phyloP scores from a whole-genome alignment of 2,113 vertebrate species.

The Oceanodroma tethys region DNA sequence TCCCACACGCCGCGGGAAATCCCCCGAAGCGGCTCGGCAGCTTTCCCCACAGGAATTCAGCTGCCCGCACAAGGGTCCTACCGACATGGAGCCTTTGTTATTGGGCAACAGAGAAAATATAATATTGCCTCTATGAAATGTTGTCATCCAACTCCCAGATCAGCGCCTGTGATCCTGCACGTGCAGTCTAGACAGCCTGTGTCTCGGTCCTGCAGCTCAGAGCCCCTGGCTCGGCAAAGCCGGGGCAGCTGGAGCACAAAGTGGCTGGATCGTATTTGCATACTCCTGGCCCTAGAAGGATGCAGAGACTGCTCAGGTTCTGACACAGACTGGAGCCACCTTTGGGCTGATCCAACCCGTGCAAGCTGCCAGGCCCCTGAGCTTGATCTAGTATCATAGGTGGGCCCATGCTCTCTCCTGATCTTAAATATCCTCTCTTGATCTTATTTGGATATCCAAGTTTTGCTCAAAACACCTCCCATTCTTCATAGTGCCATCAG shows the following conservation, averaged over 20 bases:
- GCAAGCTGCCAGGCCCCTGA: not conserved
- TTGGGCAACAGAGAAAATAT: not conserved
- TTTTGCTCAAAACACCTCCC: not conserved
- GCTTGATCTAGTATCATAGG: not conserved
- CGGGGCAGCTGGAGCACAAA: not conserved
- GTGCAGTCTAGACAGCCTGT: conserved; percentile 40
- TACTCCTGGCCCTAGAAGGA: not conserved
- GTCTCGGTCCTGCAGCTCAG: not conserved
- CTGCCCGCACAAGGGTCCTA: not conserved
- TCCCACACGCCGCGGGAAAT: conserved; percentile 5
- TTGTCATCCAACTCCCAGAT: not conserved
- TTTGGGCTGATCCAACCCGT: not conserved
- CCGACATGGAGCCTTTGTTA: not conserved
- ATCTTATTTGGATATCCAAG: not conserved
- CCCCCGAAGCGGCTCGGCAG: not conserved
- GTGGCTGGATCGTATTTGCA: not conserved
- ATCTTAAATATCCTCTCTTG: not conserved
- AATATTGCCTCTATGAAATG: conserved; percentile 1
- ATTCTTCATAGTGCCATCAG: not conserved
- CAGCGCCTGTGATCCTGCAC: conserved; percentile 27
- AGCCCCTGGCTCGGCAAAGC: not conserved
- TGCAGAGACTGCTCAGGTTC: not conserved
- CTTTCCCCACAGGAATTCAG: conserved; percentile 8
- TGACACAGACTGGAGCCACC: not conserved
- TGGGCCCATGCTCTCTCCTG: not conserved